Base-by-base conservation (phyloP, 2,888 invertebrate genomes). In the Trypoxylon attenuatum region DNA sequence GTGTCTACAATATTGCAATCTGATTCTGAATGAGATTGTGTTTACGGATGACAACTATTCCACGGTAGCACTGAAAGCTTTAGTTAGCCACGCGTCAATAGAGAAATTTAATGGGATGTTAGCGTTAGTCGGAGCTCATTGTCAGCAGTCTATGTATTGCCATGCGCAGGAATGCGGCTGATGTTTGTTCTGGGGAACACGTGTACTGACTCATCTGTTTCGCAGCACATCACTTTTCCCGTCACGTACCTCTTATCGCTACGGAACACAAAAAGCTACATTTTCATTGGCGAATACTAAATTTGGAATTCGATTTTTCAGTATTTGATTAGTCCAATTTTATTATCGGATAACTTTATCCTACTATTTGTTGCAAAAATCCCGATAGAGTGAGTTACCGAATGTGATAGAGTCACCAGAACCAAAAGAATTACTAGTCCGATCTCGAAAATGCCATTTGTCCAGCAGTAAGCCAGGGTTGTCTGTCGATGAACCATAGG, bases 401-500 rank as follows among this genome's bases (percentile, higher is more conserved):
- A 10, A 33, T 13, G 10, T 13, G 33, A 33, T 33, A 13, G 10
- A 4, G 33, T 33, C 33, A 10, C 33, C 2, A n/a, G 25, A 21
- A 43, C 22, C 19, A 43, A 19, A 42, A 50, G 27, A 8, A 42
- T n/a, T 41, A 13, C 13, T 33, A 10, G 2, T 13, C 8, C 33
- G 8, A 4, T 33, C n/a, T 13, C 6, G n/a, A 6, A 33, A 33
- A 33, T 10, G 5, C 33, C 13, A 33, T 33, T 6, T 33, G 25
- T 33, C 33, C 33, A 18, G 19, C 18, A 1, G 21, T 8, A 15
- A 39, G 8, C 8, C 39, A 33, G 13, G n/a, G 21, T 5, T 1
- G 46, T 46, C 45, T 49, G 38, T 49, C 53, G 49, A 59, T 47
- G 71, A 71, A 46, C 67, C 70, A 63, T 33, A 46, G 43, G 62